Evolutionary conservation across 2,888 invertebrate genomes (phyloP).

Genomic region (Thelaira solivaga): DNA sequence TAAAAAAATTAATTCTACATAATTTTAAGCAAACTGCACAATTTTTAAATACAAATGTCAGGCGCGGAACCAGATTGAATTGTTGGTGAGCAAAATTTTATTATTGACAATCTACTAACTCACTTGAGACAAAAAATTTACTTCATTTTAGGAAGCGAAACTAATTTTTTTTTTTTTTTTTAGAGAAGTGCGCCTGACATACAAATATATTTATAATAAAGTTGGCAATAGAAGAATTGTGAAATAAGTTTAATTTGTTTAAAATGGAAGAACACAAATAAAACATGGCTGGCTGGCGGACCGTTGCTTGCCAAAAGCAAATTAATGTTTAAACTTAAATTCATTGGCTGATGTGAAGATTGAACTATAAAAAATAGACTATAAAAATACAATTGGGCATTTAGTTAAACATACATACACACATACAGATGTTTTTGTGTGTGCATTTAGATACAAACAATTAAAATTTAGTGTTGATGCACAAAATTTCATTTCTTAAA

Average conservation of each 20-base stretch:
- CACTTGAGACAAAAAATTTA: too few relatives aligned
- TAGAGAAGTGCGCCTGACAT: too few relatives aligned
- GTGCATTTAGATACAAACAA: too few relatives aligned
- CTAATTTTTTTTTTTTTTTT: too few relatives aligned
- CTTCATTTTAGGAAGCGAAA: too few relatives aligned
- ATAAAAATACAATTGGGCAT: conserved; percentile 33
- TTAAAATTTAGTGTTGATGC: too few relatives aligned
- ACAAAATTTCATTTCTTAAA: too few relatives aligned
- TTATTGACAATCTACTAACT: too few relatives aligned
- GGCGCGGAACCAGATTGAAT: too few relatives aligned
- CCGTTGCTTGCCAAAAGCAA: conserved; percentile 15
- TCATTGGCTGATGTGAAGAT: conserved; percentile 21
- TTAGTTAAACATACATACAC: not conserved
- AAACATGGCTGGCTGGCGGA: conserved; percentile 15
- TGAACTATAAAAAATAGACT: conserved; percentile 20
- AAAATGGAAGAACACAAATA: not conserved
- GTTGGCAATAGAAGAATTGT: conserved; percentile 21
- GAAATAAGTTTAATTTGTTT: conserved; percentile 17
- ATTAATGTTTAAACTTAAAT: conserved; percentile 10
- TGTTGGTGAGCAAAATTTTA: too few relatives aligned
- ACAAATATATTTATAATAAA: too few relatives aligned
- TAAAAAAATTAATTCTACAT: conserved; percentile 12
- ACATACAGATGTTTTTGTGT: not conserved
- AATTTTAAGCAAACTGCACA: conserved; percentile 58
- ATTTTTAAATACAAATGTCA: too few relatives aligned